Base-by-base conservation (phyloP, 2,797 vertebrate species). In the Hydrocynus forskahlii region DNA sequence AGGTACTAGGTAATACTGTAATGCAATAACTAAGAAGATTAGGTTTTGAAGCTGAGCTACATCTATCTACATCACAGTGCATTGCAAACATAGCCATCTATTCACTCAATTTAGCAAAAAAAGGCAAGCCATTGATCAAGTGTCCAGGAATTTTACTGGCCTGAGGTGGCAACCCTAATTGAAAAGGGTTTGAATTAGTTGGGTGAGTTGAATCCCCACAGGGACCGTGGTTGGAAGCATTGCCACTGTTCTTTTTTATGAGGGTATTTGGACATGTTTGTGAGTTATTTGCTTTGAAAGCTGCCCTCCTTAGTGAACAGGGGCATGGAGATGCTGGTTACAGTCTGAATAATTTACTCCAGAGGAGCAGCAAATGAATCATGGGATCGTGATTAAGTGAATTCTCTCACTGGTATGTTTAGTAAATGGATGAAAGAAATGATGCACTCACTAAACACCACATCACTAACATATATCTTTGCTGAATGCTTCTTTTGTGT, bases 291-390 rank as follows among this genome's bases (percentile, higher is more conserved):
- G 75, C 67, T 72, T 76, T 72, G 80, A 72, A 81, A 64, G 68
- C 48, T 82, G 35, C 55, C 21, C 21, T 35, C 69, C 35, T 71
- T 52, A 52, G 16, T 54, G 25, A 52, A 25, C 23, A 25, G n/a
- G 48, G 14, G 68, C 14, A 35, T 55, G 16, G 16, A 52, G 48
- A 25, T 71, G 23, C 23, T 52, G 21, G 69, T 52, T 50, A 63
- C 62, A 75, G 57, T 68, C 45, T 76, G 70, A 82, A 78, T 81
- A 35, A 76, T 76, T 81, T 76, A 71, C 80, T 63, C 54, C 69
- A 50, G 38, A 66, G 60, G 19, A 78, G 50, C 69, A 38, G 75
- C 0, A 5, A 73, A 38, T 78, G 68, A 78, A 76, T 38, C 38
- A 5, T 25, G 57, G 81, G 67, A 57, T 78, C 7, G 7, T 35